Evolutionary conservation across 1,140 invertebrate species (phyloP).

Genomic region (Gonatopus flavifemur): DNA sequence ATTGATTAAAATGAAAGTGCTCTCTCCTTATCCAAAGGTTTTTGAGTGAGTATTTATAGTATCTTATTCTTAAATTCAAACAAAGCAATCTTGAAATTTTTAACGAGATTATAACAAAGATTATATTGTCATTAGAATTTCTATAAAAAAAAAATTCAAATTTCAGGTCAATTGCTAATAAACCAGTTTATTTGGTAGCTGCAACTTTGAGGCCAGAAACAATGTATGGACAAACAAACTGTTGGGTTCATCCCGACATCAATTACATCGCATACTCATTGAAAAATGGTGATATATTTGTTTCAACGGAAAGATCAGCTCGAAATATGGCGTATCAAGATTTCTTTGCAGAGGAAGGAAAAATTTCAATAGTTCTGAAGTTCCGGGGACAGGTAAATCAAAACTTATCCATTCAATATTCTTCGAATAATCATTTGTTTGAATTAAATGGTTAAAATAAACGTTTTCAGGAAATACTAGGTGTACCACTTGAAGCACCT

Average conservation of each 20-base stretch:
- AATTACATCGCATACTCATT: conserved; percentile 85
- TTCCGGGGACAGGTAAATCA: conserved; percentile 69
- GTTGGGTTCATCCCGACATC: conserved; percentile 96
- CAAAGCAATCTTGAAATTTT: no score
- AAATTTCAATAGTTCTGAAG: conserved; percentile 71
- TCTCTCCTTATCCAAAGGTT: conserved; percentile 73
- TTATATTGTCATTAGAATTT: no score
- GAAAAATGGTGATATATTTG: conserved; percentile 71
- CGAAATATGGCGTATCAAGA: conserved; percentile 96
- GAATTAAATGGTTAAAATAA: no score
- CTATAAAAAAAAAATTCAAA: conserved; percentile 25
- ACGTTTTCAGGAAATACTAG: conserved; percentile 69
- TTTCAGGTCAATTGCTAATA: conserved; percentile 60
- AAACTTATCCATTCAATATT: conserved; percentile 14
- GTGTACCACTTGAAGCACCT: conserved; percentile 79
- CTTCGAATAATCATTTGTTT: conserved; percentile 7
- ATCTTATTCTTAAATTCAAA: background rate
- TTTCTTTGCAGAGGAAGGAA: conserved; percentile 80
- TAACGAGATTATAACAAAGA: no score
- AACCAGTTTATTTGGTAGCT: conserved; percentile 84
- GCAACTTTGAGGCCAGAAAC: conserved; percentile 98
- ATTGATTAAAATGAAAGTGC: conserved; percentile 90
- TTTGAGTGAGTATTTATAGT: conserved; percentile 61
- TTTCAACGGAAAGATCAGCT: conserved; percentile 86
- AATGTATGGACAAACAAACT: conserved; percentile 99